Evolutionary conservation across 2,888 invertebrate genomes (phyloP).

Genomic region (Morpho deidamia): DNA sequence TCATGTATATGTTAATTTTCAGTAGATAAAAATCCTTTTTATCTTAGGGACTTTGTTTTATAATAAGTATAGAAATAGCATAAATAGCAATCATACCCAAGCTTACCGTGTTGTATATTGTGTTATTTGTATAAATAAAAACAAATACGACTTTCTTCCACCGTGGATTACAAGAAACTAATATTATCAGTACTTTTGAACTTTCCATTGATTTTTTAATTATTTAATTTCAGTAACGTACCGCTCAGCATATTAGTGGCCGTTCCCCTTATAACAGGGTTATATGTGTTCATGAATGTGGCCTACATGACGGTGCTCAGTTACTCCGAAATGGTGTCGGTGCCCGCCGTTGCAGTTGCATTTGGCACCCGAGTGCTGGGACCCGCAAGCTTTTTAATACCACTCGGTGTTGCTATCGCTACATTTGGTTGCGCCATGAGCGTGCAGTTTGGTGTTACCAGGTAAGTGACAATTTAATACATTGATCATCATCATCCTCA

Average conservation of each 20-base stretch:
- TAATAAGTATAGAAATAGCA: too few relatives aligned
- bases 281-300: slow-evolving; percentile 91
- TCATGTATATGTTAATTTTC: too few relatives aligned
- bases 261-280: slow-evolving; percentile 87
- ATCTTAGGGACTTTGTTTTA: too few relatives aligned
- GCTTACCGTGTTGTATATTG: too few relatives aligned
- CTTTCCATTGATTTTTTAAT: too few relatives aligned
- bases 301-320: slow-evolving; percentile 91
- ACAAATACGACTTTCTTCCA: too few relatives aligned
- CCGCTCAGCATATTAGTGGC: slow-evolving; percentile 88
- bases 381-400: slow-evolving; percentile 81
- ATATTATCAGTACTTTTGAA: too few relatives aligned
- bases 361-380: slow-evolving; percentile 84
- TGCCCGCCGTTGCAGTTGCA: slow-evolving; percentile 88
- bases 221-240: slow-evolving; percentile 81
- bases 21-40: too few relatives aligned
- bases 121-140: too few relatives aligned
- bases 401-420: slow-evolving; percentile 86
- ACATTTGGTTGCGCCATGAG: slow-evolving; percentile 89
- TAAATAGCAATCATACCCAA: too few relatives aligned
- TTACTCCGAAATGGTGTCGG: slow-evolving; percentile 83
- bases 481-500: too few relatives aligned
- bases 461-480: slow-evolving; percentile 47
- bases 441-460: slow-evolving; percentile 86
- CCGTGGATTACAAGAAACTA: too few relatives aligned